Percentiles rank a stretch among this genome's conserved stretches.
phyloP scores from a whole-genome alignment of 2,888 invertebrate genomes.

The Leptogaster cylindrica region DNA sequence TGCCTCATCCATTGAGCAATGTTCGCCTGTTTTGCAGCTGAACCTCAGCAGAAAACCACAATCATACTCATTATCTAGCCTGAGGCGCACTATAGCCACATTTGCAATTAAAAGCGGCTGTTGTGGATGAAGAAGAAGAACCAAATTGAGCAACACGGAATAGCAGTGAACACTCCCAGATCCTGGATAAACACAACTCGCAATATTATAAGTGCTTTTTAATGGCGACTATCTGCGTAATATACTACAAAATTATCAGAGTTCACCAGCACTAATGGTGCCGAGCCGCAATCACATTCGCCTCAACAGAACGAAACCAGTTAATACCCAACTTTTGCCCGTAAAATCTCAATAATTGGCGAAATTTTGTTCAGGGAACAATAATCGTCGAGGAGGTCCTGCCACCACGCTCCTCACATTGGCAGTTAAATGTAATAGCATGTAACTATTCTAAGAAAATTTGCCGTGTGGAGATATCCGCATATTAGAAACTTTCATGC shows the following conservation, averaged over 20 bases:
- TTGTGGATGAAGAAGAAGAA: not conserved
- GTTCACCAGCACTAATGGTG: constrained; percentile 1
- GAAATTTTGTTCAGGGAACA: too few relatives aligned
- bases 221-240: constrained; percentile 9
- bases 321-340: too few relatives aligned
- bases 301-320: not conserved
- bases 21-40: constrained; percentile 30
- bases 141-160: not conserved
- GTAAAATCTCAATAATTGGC: too few relatives aligned
- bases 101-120: constrained; percentile 33
- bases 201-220: constrained; percentile 15
- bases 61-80: constrained; percentile 18
- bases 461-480: too few relatives aligned
- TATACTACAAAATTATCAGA: constrained; percentile 11
- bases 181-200: constrained; percentile 1
- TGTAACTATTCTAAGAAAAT: too few relatives aligned
- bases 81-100: constrained; percentile 25
- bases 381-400: too few relatives aligned
- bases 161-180: not conserved
- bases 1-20: constrained; percentile 32
- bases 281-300: not conserved
- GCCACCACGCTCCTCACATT: too few relatives aligned
- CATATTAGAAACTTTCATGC: too few relatives aligned
- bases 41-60: constrained; percentile 11
- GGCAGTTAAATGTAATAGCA: too few relatives aligned